Evolutionary conservation across 2,888 invertebrate species (phyloP), one percentile per base, ranked within the genome.

Genomic region (Tenthredo livida): DNA sequence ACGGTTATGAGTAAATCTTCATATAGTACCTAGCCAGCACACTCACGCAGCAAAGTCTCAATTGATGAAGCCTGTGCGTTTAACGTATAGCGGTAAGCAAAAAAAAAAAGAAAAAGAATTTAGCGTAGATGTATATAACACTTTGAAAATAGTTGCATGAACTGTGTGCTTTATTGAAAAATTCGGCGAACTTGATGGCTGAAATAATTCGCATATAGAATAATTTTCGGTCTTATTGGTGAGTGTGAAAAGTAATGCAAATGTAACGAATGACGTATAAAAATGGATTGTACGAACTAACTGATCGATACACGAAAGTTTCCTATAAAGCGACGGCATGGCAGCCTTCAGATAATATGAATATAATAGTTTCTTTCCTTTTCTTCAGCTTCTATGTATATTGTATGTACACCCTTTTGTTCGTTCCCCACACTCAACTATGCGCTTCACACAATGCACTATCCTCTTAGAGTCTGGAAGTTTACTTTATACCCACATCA

Each of bases 401-500:
- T 33, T n/a, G n/a, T 4, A 2, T 33, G 29, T 33, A 77, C 54
- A 54, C 54, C 77, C 77, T 10, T 77, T 77, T 77, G 77, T 77
- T 77, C 33, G 47, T 25, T 21, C 54, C 77, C 50, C 77, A 17
- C 12, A 75, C 77, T 77, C 77, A 29, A 25, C 77, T 77, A 73
- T 33, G 25, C 54, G 10, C 54, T 29, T 50, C 40, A 29, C 29
- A 77, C 77, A 77, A 77, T 77, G 54, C 33, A 54, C 77, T 77
- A 50, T 77, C 77, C 77, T 77, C 77, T 54, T 7, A 77, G 47
- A 47, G 77, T 33, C 77, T 77, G 54, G 17, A 77, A 77, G 77
- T 77, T 50, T 29, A 77, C 77, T 77, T 77, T 77, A 80, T 80
- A 25, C 80, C 43, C 40, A 73, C 72, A 80, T 80, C 80, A 33